These are phyloP conservation scores for Lota lota DNA, from an alignment of 2,113 vertebrate genomes.

Conservation along the genomic window DNA sequence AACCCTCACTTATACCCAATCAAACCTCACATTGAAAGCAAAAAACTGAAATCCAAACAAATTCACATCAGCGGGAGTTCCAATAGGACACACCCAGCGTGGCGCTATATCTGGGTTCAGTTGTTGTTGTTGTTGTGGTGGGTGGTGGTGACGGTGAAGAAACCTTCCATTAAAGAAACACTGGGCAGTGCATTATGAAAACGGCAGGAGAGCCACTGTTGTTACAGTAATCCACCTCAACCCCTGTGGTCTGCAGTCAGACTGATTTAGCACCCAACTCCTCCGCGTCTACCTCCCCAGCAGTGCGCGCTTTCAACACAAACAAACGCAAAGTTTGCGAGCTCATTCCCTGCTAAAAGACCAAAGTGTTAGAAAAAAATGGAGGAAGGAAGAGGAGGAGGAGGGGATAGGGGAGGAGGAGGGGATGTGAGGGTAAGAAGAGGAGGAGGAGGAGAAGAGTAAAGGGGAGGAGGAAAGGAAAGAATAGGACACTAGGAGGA, in stretches of 20 bases:
- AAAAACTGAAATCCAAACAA: no score
- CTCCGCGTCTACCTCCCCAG: neutral
- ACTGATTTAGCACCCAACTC: neutral
- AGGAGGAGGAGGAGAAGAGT: neutral
- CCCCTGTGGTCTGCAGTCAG: neutral
- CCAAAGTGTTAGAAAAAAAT: no score
- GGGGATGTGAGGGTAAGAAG: no score
- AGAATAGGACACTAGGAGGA: no score
- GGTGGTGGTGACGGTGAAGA: conserved; percentile 1
- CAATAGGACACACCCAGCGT: neutral
- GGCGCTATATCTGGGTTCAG: neutral
- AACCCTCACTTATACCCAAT: no score
- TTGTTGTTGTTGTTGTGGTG: neutral
- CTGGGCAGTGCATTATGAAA: conserved; percentile 13
- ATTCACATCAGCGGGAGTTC: no score
- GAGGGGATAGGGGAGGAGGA: no score
- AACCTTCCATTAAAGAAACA: conserved; percentile 4
- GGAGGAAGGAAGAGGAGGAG: no score
- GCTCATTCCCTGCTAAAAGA: no score
- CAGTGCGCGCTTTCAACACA: no score
- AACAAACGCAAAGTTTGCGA: no score
- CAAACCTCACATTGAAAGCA: no score
- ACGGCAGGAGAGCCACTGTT: conserved; percentile 12
- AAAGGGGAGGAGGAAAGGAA: neutral
- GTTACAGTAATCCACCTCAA: neutral